These are phyloP conservation scores for Melanargia galathea DNA, from an alignment of 2,888 invertebrate genomes.

Conservation along the genomic window DNA sequence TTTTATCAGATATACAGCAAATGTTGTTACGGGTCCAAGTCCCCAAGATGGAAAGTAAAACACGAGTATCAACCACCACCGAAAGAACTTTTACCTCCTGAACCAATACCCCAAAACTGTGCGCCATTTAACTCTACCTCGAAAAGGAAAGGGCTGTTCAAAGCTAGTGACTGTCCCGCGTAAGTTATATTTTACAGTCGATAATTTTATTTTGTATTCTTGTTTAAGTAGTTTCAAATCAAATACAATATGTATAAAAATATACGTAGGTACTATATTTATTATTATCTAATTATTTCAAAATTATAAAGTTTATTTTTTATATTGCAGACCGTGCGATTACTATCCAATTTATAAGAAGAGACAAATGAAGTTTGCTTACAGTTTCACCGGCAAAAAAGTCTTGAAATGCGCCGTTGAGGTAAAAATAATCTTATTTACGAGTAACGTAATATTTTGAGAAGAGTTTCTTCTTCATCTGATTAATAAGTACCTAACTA, in stretches of 20 bases:
- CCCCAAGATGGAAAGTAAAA: constrained; percentile 62
- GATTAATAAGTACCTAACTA: too few relatives aligned
- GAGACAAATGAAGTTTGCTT: constrained; percentile 66
- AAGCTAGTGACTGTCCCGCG: constrained; percentile 60
- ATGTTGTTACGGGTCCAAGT: constrained; percentile 58
- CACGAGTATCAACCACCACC: constrained; percentile 74
- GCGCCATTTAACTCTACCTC: constrained; percentile 73
- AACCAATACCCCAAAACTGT: constrained; percentile 56
- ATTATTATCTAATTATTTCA: background rate
- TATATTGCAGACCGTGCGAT: constrained; percentile 63
- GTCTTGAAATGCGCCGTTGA: constrained; percentile 52
- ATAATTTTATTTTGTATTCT: background rate
- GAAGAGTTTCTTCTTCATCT: too few relatives aligned
- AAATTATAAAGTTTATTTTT: background rate
- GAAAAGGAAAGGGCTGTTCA: constrained; percentile 62
- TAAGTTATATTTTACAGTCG: constrained; percentile 47
- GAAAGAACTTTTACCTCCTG: constrained; percentile 47
- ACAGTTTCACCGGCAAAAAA: constrained; percentile 71
- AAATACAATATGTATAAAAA: too few relatives aligned
- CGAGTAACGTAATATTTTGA: too few relatives aligned
- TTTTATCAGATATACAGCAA: constrained; percentile 62
- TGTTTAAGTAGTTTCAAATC: background rate
- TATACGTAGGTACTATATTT: too few relatives aligned
- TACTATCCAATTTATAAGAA: constrained; percentile 66
- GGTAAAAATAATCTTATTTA: constrained; percentile 23